Conservation (phyloP, 2,797 vertebrate genomes). For the Cyclopterus lumpus region DNA sequence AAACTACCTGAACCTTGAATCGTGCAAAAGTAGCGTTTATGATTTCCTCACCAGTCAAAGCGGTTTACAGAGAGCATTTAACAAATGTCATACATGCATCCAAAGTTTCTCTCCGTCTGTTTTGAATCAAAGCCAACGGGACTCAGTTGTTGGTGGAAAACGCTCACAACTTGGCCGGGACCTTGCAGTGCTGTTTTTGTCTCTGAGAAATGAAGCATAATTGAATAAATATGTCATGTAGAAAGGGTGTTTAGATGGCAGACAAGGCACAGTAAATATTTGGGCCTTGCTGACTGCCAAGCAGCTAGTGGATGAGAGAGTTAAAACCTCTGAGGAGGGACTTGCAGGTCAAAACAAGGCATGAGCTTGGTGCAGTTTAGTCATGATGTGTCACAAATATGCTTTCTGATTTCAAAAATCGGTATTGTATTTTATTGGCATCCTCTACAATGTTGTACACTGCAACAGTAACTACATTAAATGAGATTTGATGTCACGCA, state of each 20-base stretch:
- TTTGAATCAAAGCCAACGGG: slow-evolving; percentile 72
- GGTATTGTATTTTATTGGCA: neutral
- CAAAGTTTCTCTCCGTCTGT: slow-evolving; percentile 67
- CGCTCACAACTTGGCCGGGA: slow-evolving; percentile 62
- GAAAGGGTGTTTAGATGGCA: slow-evolving; percentile 72
- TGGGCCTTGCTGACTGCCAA: slow-evolving; percentile 59
- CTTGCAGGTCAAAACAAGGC: slow-evolving; percentile 35
- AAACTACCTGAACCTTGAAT: slow-evolving; percentile 65
- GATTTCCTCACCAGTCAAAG: slow-evolving; percentile 75
- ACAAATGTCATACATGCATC: slow-evolving; percentile 70
- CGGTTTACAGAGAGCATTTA: slow-evolving; percentile 71
- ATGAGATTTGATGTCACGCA: neutral
- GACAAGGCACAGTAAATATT: slow-evolving; percentile 76
- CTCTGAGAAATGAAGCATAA: slow-evolving; percentile 69
- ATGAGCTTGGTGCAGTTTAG: slow-evolving; percentile 6
- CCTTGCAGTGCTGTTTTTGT: slow-evolving; percentile 57
- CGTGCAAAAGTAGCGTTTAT: slow-evolving; percentile 71
- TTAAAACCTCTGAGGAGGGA: slow-evolving; percentile 49
- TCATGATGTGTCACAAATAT: slow-evolving; percentile 33
- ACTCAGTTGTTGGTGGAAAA: slow-evolving; percentile 73
- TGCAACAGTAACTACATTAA: neutral
- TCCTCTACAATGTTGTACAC: neutral
- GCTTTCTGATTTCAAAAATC: slow-evolving; percentile 13
- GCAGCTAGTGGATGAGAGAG: slow-evolving; percentile 49
- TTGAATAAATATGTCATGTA: slow-evolving; percentile 78